A percentile compares a stretch with the other conserved stretches of the same genome.
These are phyloP conservation scores for Pomacea canaliculata DNA, from an alignment of 2,888 invertebrate genomes.

Conservation along the genomic window DNA sequence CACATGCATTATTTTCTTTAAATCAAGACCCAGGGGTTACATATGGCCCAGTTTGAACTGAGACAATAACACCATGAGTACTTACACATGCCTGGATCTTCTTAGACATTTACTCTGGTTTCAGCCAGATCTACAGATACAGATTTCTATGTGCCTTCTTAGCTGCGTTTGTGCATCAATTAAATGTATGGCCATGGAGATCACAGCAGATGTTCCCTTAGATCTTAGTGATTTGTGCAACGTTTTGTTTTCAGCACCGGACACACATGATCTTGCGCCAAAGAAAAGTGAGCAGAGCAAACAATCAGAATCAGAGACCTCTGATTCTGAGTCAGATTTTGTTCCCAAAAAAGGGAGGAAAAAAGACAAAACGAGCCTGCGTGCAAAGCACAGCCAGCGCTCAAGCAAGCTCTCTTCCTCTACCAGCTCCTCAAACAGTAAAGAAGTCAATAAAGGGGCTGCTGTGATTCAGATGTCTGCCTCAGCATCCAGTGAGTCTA, in stretches of 20 bases:
- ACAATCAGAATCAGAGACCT: conserved; percentile 16
- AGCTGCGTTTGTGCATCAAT: too few species aligned
- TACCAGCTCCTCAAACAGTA: conserved; percentile 4
- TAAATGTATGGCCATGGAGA: too few species aligned
- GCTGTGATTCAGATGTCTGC: conserved; percentile 23
- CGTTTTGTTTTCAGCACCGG: conserved; percentile 9
- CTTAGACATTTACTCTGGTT: too few species aligned
- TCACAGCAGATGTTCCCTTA: too few species aligned
- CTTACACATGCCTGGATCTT: too few species aligned
- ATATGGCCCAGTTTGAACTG: too few species aligned
- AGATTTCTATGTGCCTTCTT: too few species aligned
- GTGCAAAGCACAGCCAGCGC: conserved; percentile 17
- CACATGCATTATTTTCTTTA: too few species aligned
- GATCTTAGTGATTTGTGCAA: too few species aligned
- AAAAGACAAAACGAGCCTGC: conserved; percentile 20
- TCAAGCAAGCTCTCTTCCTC: neutral
- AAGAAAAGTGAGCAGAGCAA: neutral
- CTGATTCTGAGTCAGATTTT: conserved; percentile 26
- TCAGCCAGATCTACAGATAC: too few species aligned
- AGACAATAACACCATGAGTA: too few species aligned
- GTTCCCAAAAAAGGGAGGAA: neutral
- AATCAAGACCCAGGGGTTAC: too few species aligned
- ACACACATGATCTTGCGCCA: conserved; percentile 6
- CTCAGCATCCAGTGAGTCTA: conserved; percentile 11
- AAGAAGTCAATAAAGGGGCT: conserved; percentile 10